Conservation (phyloP, 2,113 vertebrate species). For the Telmatochromis sp. region DNA sequence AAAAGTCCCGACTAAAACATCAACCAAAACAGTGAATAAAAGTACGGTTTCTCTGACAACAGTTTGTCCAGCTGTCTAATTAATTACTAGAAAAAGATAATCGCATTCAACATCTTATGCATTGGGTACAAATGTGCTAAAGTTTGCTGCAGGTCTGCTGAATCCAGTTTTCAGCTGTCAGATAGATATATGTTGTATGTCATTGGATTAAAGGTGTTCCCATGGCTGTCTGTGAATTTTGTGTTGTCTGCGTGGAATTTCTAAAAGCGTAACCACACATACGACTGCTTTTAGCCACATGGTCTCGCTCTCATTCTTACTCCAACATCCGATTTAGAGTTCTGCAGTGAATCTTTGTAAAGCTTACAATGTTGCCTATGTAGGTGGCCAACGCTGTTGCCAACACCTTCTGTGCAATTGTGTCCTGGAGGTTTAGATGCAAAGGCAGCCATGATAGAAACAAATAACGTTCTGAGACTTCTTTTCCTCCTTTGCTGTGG, state of each 20-base stretch:
- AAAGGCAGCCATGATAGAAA: background rate
- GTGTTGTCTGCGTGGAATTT: background rate
- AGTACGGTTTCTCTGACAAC: background rate
- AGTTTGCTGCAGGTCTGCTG: background rate
- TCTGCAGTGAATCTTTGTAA: background rate
- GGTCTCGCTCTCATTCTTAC: background rate
- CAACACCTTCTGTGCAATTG: background rate
- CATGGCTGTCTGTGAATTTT: background rate
- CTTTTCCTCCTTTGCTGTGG: background rate
- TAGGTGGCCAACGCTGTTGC: background rate
- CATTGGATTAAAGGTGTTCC: background rate
- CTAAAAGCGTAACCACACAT: background rate
- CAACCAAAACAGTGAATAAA: background rate
- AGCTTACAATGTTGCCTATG: background rate
- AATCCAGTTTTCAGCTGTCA: background rate
- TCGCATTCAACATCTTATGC: background rate
- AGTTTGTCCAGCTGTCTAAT: background rate
- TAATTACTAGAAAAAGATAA: background rate
- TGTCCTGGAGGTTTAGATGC: background rate
- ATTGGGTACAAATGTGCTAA: background rate
- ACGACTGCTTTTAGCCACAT: background rate
- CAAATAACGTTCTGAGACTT: background rate
- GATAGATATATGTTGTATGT: background rate
- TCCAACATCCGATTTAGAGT: background rate
- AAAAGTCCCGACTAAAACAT: background rate